Evolutionary conservation across 2,888 invertebrate species (phyloP).

Genomic region (Tupiocoris notatus): DNA sequence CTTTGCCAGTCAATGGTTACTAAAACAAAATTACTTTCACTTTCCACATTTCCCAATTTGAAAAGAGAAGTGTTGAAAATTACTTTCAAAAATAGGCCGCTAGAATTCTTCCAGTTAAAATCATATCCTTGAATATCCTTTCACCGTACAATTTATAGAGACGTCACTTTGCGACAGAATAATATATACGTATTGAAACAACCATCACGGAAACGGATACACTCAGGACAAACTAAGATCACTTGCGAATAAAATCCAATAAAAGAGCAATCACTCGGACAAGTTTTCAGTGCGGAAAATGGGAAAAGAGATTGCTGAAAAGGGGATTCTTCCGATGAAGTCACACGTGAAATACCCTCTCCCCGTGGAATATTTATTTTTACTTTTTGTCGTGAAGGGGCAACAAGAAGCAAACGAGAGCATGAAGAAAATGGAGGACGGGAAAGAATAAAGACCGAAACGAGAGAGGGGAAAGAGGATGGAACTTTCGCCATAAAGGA

Average conservation of each 20-base stretch:
- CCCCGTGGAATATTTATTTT: slow-evolving; percentile 27
- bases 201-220: too few species aligned
- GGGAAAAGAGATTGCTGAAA: not conserved
- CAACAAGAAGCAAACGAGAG: not conserved
- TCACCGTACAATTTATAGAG: too few species aligned
- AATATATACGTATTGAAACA: too few species aligned
- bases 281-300: not conserved
- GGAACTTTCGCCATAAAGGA: slow-evolving; percentile 27
- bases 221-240: too few species aligned
- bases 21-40: too few species aligned
- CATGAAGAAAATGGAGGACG: not conserved
- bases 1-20: too few species aligned
- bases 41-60: too few species aligned
- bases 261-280: not conserved
- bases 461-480: slow-evolving; percentile 11
- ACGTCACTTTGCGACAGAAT: too few species aligned
- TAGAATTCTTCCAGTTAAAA: too few species aligned
- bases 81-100: too few species aligned
- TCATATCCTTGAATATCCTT: too few species aligned
- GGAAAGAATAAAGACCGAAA: not conserved
- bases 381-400: not conserved
- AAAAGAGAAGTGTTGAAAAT: too few species aligned
- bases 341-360: slow-evolving; percentile 32
- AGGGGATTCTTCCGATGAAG: slow-evolving; percentile 24
- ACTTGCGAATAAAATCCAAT: not conserved